Base-by-base conservation (phyloP, 2,113 vertebrate genomes). In the Engraulis encrasicolus region DNA sequence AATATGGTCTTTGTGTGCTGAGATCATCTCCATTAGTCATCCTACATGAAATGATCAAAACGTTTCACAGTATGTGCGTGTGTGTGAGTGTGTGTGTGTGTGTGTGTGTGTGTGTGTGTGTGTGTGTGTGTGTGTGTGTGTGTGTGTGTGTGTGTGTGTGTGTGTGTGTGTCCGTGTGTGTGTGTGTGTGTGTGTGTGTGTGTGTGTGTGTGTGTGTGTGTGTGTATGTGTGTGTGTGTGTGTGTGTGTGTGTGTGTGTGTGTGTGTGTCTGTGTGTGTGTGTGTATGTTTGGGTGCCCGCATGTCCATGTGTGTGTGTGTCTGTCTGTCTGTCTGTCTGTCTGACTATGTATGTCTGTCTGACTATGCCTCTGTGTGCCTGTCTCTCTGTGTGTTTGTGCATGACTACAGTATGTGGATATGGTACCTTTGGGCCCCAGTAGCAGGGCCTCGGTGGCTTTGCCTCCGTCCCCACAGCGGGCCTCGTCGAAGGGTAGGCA, bases 371-470 rank as follows among this genome's bases (percentile, higher is more conserved):
- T 81, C 52, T 74, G 36, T 54, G 31, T n/a, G 20, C 23, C 9
- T 4, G 3, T 15, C 74, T 38, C 38, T 83, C 49, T 38, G 40
- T 78, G 37, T 7, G 14, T 18, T n/a, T 31, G 45, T 48, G 1
- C 37, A 12, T 11, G 15, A 38, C 36, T 83, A n/a, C n/a, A n/a
- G n/a, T n/a, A n/a, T n/a, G n/a, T n/a, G n/a, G n/a, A n/a, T n/a
- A n/a, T n/a, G n/a, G n/a, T 93, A 99, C 98, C 98, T 98, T 99
- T 99, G 61, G 98, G 98, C 83, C 97, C 98, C 94, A 99, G 96
- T 20, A 99, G 96, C 3, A 97, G 97, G 2, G 98, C 98, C 82
- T 99, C 98, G 1, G 96, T 95, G 0, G 98, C 98, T 89, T 99
- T 99, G 81, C 98, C 97, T 82, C 98, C 98, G 54, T 99, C 98